Evolutionary conservation across 2,113 vertebrate species (phyloP).

Genomic region (Microcebus murinus): DNA sequence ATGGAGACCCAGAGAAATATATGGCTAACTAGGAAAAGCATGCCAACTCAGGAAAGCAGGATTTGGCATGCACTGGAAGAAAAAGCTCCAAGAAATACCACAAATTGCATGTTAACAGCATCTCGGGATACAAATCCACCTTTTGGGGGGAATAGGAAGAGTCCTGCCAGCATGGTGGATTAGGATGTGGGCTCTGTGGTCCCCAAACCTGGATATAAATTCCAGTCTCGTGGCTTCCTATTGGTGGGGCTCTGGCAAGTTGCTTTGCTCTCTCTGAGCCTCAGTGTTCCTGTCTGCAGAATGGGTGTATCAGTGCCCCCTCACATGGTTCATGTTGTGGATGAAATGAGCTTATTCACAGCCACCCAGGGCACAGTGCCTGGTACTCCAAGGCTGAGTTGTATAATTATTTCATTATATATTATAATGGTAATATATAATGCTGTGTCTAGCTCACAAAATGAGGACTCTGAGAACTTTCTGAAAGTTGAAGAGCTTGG

Average conservation of each 20-base stretch:
- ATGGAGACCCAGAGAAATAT: not conserved
- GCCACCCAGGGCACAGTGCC: accelerated
- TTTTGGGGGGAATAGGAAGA: not conserved
- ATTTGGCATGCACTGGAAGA: not conserved
- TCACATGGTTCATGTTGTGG: not conserved
- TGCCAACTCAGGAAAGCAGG: not conserved
- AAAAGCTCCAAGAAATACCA: not conserved
- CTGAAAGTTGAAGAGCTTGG: not conserved
- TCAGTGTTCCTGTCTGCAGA: not conserved
- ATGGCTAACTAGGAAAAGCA: not conserved
- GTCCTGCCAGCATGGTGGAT: not conserved
- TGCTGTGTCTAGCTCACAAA: not conserved
- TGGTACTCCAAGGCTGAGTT: not conserved
- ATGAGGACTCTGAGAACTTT: not conserved
- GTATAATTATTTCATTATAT: not conserved
- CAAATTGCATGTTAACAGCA: not conserved
- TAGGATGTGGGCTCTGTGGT: not conserved
- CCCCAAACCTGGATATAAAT: not conserved
- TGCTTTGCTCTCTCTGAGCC: not conserved
- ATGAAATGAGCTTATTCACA: not conserved
- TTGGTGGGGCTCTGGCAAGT: not conserved
- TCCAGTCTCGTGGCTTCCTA: not conserved
- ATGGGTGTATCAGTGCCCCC: not conserved
- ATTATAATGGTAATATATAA: not conserved
- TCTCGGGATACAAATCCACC: not conserved